Percentiles rank a stretch among this genome's conserved stretches.
Conservation (phyloP, 2,888 invertebrate genomes). For the Agonopterix subpropinquella region DNA sequence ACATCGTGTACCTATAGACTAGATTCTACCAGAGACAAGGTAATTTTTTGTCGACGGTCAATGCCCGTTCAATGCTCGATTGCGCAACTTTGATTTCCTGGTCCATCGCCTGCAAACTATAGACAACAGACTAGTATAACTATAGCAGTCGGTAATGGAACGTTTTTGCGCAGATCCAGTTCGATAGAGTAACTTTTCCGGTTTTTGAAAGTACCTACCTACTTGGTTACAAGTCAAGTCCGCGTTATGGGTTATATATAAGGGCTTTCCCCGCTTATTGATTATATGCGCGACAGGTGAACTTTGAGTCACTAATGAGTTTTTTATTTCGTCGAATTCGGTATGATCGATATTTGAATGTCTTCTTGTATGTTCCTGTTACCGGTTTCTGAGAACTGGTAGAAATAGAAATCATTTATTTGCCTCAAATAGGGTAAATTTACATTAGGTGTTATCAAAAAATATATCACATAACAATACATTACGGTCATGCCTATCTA, state of each 20-base stretch:
- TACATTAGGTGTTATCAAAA: too few relatives aligned
- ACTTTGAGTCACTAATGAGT: neutral
- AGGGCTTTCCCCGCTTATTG: too few relatives aligned
- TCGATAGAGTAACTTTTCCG: slow-evolving; percentile 24
- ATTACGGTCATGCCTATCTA: too few relatives aligned
- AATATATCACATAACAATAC: too few relatives aligned
- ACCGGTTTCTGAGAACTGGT: too few relatives aligned
- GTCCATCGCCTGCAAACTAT: slow-evolving; percentile 28
- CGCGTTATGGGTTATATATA: too few relatives aligned
- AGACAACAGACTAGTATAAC: slow-evolving; percentile 20
- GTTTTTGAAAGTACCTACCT: slow-evolving; percentile 16
- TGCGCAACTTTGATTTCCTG: slow-evolving; percentile 6
- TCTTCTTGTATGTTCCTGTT: too few relatives aligned
- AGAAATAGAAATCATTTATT: too few relatives aligned
- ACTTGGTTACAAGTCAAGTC: too few relatives aligned
- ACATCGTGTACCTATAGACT: slow-evolving; percentile 9
- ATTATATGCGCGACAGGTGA: too few relatives aligned
- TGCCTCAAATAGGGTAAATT: too few relatives aligned
- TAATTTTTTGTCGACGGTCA: slow-evolving; percentile 38
- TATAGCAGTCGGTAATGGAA: slow-evolving; percentile 10
- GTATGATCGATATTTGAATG: too few relatives aligned
- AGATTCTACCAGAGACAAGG: slow-evolving; percentile 8
- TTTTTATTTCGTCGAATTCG: neutral
- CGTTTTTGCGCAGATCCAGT: slow-evolving; percentile 15
- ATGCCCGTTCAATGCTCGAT: slow-evolving; percentile 22